phyloP scores from a whole-genome alignment of 2,888 invertebrate species.

The Chrysina gloriosa region DNA sequence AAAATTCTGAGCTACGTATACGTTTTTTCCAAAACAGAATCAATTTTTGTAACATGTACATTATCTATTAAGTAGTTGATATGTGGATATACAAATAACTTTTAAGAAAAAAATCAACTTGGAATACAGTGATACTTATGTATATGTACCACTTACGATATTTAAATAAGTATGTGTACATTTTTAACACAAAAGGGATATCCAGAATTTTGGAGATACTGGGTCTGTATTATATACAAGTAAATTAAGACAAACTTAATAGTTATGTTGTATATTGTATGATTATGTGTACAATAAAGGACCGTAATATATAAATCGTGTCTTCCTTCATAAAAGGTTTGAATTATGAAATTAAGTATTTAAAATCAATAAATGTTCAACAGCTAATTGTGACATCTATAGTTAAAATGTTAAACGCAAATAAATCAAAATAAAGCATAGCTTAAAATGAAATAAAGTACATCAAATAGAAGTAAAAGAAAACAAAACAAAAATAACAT shows the following conservation, averaged over 20 bases:
- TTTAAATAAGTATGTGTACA: constrained; percentile 44
- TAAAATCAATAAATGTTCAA: no score
- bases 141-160: constrained; percentile 42
- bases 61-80: constrained; percentile 24
- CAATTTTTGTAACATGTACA: constrained; percentile 39
- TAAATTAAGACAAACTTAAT: constrained; percentile 38
- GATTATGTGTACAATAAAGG: constrained; percentile 58
- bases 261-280: constrained; percentile 57
- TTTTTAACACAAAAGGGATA: constrained; percentile 38
- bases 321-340: no score
- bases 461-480: no score
- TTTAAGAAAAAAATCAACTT: constrained; percentile 28
- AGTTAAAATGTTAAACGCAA: no score
- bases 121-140: constrained; percentile 44
- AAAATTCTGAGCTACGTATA: constrained; percentile 38
- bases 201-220: constrained; percentile 41
- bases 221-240: constrained; percentile 42
- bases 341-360: neutral
- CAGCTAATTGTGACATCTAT: no score
- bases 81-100: constrained; percentile 25
- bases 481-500: no score
- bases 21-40: constrained; percentile 33
- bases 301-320: constrained; percentile 37
- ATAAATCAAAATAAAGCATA: no score
- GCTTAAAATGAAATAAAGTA: no score